These are phyloP conservation scores for Holacanthella duospinosa DNA, from an alignment of 2,888 invertebrate species.

Conservation along the genomic window DNA sequence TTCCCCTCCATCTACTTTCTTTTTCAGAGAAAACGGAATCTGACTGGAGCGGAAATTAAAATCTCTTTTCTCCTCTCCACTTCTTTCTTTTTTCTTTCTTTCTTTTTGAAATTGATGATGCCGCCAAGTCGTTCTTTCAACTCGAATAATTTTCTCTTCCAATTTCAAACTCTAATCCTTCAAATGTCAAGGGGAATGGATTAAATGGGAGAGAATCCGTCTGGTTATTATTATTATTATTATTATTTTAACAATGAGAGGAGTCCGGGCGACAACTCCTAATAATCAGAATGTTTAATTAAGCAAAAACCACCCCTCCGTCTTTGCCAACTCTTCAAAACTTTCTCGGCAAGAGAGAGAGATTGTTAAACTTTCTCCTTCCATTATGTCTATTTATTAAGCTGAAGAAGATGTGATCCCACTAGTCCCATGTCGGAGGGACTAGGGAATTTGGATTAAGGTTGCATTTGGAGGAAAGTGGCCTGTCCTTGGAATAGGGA, in stretches of 20 bases:
- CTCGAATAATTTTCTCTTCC: not conserved
- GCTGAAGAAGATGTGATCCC: not conserved
- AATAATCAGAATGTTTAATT: no score
- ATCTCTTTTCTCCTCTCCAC: not conserved
- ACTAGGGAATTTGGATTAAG: not conserved
- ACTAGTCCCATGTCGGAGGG: not conserved
- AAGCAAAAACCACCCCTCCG: not conserved
- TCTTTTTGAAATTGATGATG: not conserved
- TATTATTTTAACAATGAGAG: no score
- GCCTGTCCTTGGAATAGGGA: no score
- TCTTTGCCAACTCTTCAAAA: not conserved
- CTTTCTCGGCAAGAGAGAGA: not conserved
- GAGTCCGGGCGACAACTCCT: no score
- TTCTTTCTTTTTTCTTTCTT: not conserved
- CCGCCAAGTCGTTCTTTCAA: not conserved
- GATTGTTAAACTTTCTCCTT: not conserved
- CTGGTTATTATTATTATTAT: no score
- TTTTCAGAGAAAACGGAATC: not conserved
- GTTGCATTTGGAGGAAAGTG: no score
- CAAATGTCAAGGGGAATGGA: no score
- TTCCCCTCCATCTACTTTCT: not conserved
- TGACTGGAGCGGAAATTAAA: slow-evolving; percentile 4
- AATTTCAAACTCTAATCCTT: not conserved
- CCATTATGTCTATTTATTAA: not conserved
- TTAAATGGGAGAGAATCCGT: no score